Percentiles rank a stretch among this genome's conserved stretches.
phyloP scores from a whole-genome alignment of 2,113 vertebrate species.

The Periophthalmus modestus region DNA sequence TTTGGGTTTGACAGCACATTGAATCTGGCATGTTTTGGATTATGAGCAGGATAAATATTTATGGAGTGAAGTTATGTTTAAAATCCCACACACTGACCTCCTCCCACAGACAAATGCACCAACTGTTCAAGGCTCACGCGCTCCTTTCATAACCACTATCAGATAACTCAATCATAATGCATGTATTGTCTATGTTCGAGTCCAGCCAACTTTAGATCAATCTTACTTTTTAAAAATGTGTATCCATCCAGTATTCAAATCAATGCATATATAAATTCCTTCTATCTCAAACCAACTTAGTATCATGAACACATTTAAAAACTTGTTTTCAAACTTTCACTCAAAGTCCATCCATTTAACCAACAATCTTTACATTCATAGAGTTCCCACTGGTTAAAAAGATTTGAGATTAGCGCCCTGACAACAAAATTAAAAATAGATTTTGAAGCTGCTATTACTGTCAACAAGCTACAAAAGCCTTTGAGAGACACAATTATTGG shows the following conservation, averaged over 20 bases:
- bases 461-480: no score
- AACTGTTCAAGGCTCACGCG: not conserved
- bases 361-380: no score
- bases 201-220: no score
- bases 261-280: not conserved
- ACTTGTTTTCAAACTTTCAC: not conserved
- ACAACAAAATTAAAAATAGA: no score
- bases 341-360: not conserved
- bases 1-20: not conserved
- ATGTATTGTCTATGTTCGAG: no score
- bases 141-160: not conserved
- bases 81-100: slow-evolving; percentile 27
- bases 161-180: not conserved
- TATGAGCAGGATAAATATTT: slow-evolving; percentile 21
- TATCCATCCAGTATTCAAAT: not conserved
- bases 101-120: slow-evolving; percentile 19
- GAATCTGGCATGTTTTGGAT: slow-evolving; percentile 15
- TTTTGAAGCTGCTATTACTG: no score
- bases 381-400: no score
- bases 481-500: no score
- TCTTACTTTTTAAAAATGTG: no score
- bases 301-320: not conserved
- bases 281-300: not conserved
- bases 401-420: no score
- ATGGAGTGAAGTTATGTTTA: slow-evolving; percentile 8